Base-by-base conservation (phyloP, 2,888 invertebrate species). In the Netelia inedita region DNA sequence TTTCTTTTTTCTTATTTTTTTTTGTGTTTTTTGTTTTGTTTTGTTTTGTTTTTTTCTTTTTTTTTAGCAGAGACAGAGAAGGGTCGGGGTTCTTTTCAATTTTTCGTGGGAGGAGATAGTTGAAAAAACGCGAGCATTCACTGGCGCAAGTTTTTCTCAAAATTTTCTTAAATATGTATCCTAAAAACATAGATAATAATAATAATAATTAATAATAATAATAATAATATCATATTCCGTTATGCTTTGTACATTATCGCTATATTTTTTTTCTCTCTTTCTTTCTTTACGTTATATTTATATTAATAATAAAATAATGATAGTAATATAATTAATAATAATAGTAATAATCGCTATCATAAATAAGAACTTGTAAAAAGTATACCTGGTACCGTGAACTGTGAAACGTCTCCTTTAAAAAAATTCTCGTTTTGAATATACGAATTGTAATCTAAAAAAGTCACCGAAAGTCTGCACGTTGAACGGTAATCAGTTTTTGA, bases 311-410 rank as follows among this genome's bases (percentile, higher is more conserved):
- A 84, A 87, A 81, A 75, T 86, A 82, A 85, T 87, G 87, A 83
- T 87, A 88, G 80, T 87, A 87, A 85, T 86, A 81, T 87, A 87
- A 87, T 87, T 88, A 87, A 86, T 87, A 82, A 83, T 88, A 88
- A 86, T 90, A 90, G 89, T 88, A 89, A 90, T 88, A 88, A 88
- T 90, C 84, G 87, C 89, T 92, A 91, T 91, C 89, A 92, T 92
- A 93, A 92, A 92, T 92, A 92, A 91, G 90, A 92, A 91, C 89
- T 91, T 91, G 91, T 91, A 93, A 92, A 92, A 92, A 91, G 89
- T 92, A 88, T 93, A 90, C 89, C 89, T 87, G 89, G 89, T 90
- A 91, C 87, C 88, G 89, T 90, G 87, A 90, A 90, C 87, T 87
- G 90, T 87, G 89, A 89, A 88, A 89, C 86, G 82, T 88, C 87